Conservation (phyloP, 2,888 invertebrate genomes). For the Lysandra bellargus region DNA sequence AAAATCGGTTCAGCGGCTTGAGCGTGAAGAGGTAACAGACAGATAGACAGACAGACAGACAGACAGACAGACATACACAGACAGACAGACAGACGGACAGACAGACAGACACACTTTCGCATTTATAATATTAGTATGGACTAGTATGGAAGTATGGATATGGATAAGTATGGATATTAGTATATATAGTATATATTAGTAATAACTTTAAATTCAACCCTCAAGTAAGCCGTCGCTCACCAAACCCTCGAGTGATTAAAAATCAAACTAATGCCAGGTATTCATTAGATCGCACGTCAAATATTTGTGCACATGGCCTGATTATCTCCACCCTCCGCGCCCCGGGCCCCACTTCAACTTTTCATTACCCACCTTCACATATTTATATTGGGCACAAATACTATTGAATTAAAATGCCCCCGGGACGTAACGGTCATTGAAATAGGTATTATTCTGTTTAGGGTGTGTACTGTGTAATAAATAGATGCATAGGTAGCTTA, state of each 20-base stretch:
- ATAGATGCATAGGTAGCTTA: neutral
- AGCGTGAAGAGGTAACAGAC: no score
- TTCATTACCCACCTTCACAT: conserved; percentile 53
- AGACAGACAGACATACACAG: no score
- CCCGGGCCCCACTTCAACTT: conserved; percentile 49
- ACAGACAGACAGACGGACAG: no score
- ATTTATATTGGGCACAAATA: conserved; percentile 51
- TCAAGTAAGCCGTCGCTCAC: no score
- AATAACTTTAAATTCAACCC: no score
- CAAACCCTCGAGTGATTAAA: conserved; percentile 5
- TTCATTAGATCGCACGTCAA: conserved; percentile 28
- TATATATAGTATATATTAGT: no score
- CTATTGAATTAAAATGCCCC: conserved; percentile 48
- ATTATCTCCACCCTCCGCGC: conserved; percentile 37
- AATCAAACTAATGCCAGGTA: conserved; percentile 30
- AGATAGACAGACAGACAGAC: no score
- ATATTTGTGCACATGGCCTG: conserved; percentile 34
- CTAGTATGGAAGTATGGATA: no score
- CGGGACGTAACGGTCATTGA: conserved; percentile 50
- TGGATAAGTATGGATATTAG: no score
- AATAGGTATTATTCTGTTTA: neutral
- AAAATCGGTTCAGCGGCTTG: no score
- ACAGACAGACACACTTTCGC: no score
- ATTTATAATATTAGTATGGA: no score
- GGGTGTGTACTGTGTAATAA: neutral